These are phyloP conservation scores for Chloroceryle aenea DNA, from an alignment of 2,113 vertebrate genomes.

Conservation along the genomic window DNA sequence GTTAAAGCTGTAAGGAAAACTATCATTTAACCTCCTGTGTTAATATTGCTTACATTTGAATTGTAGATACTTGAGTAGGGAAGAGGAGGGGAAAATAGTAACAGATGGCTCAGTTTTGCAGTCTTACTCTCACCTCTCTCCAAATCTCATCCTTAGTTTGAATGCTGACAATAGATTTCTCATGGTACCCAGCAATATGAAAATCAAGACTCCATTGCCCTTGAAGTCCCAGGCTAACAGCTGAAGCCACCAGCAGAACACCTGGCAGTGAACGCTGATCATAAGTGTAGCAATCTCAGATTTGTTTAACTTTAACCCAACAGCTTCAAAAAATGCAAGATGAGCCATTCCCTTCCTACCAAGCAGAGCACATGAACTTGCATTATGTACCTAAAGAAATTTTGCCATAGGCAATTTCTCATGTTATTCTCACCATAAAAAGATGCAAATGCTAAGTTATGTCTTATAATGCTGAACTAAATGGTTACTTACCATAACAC, in stretches of 20 bases:
- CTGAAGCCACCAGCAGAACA: not conserved
- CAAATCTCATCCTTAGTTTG: not conserved
- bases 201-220: not conserved
- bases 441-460: not conserved
- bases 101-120: not conserved
- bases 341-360: not conserved
- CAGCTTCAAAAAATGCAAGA: not conserved
- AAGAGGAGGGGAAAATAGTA: not conserved
- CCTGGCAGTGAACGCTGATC: not conserved
- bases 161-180: not conserved
- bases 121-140: not conserved
- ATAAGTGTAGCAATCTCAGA: rapidly evolving
- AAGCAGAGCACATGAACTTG: not conserved
- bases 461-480: not conserved
- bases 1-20: not conserved
- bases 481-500: conserved; percentile 89
- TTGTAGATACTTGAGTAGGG: not conserved
- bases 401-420: not conserved
- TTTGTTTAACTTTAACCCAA: not conserved
- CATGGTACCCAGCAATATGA: not conserved
- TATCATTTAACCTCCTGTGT: not conserved
- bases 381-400: not conserved
- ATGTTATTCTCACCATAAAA: not conserved
- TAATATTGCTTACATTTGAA: not conserved
- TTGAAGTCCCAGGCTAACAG: not conserved